Evolutionary conservation across 2,113 vertebrate species (phyloP).

Genomic region (Clarias gariepinus): DNA sequence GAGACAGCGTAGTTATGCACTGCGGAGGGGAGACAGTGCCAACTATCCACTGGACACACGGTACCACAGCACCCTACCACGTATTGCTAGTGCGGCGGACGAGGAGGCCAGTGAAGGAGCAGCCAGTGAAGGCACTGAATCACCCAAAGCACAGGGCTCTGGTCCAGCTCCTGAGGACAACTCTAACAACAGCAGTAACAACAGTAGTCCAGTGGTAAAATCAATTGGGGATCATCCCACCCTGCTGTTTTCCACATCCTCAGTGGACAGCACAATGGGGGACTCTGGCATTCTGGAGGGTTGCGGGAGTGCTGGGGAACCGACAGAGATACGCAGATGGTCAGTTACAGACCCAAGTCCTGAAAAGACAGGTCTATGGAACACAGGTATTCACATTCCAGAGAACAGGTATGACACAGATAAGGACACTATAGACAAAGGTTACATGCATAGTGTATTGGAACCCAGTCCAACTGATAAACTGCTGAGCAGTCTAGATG

Average conservation of each 20-base stretch:
- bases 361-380: background rate
- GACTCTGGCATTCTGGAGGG: constrained; percentile 16
- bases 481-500: constrained; percentile 64
- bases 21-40: constrained; percentile 84
- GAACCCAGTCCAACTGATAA: constrained; percentile 65
- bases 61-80: constrained; percentile 78
- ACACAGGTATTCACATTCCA: constrained; percentile 18
- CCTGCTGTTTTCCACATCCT: constrained; percentile 7
- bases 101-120: constrained; percentile 77
- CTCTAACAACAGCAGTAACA: constrained; percentile 73
- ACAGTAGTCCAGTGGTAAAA: constrained; percentile 66
- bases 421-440: constrained; percentile 21
- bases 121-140: constrained; percentile 53
- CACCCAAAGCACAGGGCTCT: background rate
- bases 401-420: constrained; percentile 1
- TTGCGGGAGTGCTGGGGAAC: background rate
- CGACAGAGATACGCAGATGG: constrained; percentile 17
- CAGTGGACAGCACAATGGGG: constrained; percentile 3
- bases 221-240: constrained; percentile 26
- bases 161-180: constrained; percentile 45
- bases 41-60: constrained; percentile 82
- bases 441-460: background rate
- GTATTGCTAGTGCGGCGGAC: constrained; percentile 81
- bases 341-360: constrained; percentile 4
- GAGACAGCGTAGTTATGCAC: constrained; percentile 75